Percentiles rank a stretch among this genome's conserved stretches.
These are phyloP conservation scores for Anolis sagrei DNA, from an alignment of 2,113 vertebrate species.

Conservation along the genomic window DNA sequence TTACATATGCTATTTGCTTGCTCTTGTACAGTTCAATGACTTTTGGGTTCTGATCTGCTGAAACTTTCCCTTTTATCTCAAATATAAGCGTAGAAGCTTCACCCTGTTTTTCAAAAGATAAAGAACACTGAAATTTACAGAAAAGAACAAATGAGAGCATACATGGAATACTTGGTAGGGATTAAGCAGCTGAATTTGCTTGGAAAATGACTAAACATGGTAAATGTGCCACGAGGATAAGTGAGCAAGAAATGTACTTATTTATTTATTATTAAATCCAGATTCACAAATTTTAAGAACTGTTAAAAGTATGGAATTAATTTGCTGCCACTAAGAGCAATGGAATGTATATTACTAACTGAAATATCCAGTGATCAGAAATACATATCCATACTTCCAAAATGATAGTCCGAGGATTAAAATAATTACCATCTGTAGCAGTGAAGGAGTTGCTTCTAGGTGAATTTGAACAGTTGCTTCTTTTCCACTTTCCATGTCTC, in stretches of 20 bases:
- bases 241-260: too few species aligned
- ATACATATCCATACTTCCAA: not conserved
- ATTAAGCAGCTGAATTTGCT: not conserved
- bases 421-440: constrained; percentile 80
- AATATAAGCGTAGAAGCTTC: constrained; percentile 81
- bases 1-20: constrained; percentile 77
- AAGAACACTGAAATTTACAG: not conserved
- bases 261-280: too few species aligned
- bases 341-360: not conserved
- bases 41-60: constrained; percentile 75
- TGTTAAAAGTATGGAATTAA: not conserved
- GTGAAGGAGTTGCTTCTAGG: constrained; percentile 82
- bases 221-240: too few species aligned
- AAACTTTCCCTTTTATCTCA: constrained; percentile 78
- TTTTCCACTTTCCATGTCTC: constrained; percentile 87
- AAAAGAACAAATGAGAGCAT: not conserved
- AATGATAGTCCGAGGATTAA: not conserved
- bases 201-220: not conserved
- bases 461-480: constrained; percentile 84
- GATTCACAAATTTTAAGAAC: not conserved
- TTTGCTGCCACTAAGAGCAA: not conserved
- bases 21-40: constrained; percentile 78
- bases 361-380: too few species aligned
- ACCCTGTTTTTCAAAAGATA: constrained; percentile 78
- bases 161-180: not conserved